Base-by-base conservation (phyloP, 2,888 invertebrate species). In the Gisinianus flammeolus region DNA sequence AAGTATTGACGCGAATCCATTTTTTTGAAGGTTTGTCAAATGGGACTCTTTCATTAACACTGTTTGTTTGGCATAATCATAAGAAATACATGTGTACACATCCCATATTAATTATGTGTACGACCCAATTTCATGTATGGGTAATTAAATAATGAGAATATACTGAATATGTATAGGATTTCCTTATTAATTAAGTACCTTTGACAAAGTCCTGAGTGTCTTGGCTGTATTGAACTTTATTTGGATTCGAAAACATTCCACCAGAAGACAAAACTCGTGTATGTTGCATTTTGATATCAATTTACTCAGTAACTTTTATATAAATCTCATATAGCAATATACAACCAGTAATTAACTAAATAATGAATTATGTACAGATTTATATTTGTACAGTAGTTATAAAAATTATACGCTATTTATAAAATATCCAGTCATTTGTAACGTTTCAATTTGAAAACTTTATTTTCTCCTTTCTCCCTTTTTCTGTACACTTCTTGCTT, bases 1-100 rank as follows among this genome's bases (percentile, higher is more conserved):
- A 2, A 83, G 76, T 67, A 83, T 80, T 2, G 80, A 80, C 19
- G 79, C 77, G 35, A 83, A 83, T 26, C 81, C 81, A 62, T 70
- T 77, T 66, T 80, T 80, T 62, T 83, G 83, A 4, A 77, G 64
- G 26, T 75, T 80, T n/a, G 82, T 81, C 62, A 83, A 69, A 26
- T 80, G 73, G 44, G 82, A 81, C 77, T 83, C 83, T 52, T 80
- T 73, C 81, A 82, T 82, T 12, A 81, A 58, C 35, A 76, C 83
- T 80, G 72, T 12, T n/a, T n/a, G n/a, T n/a, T n/a, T n/a, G n/a
- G n/a, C 10, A 52, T 4, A 77, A 30, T 16, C 12, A 33, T 58
- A 31, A 67, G 35, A 69, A 30, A 54, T 26, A 8, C 8, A 73
- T 52, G 2, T 24, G 56, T 31, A 73, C 52, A 44, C 52, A 44